Evolutionary conservation across 2,113 vertebrate species (phyloP).

Genomic region (Ophthalmotilapia sp.): DNA sequence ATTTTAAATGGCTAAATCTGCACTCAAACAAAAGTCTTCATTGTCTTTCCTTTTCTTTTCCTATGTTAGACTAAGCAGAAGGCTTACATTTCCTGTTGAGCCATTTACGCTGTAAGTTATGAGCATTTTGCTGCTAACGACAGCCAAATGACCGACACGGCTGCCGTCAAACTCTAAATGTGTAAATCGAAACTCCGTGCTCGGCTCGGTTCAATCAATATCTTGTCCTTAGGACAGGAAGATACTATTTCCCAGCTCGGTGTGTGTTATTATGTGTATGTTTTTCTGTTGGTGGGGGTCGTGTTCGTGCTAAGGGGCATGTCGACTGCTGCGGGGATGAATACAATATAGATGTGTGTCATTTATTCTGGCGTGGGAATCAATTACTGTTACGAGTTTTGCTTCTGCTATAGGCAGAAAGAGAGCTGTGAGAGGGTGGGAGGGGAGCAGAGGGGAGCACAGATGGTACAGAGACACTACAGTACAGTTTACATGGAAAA

Average conservation of each 20-base stretch:
- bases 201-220: constrained; percentile 44
- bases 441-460: not conserved
- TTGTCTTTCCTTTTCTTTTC: not conserved
- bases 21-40: not conserved
- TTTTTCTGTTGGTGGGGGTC: not conserved
- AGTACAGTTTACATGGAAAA: not conserved
- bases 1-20: not conserved
- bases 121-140: constrained; percentile 33
- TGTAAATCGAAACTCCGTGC: constrained; percentile 60
- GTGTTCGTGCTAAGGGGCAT: not conserved
- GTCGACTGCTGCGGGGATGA: constrained; percentile 16
- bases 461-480: not conserved
- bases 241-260: constrained; percentile 38
- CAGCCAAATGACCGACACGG: constrained; percentile 51
- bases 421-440: not conserved
- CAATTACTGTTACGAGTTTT: constrained; percentile 8
- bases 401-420: not conserved
- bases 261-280: not conserved
- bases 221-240: constrained; percentile 57
- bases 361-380: constrained; percentile 40
- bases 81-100: constrained; percentile 15
- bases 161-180: constrained; percentile 50
- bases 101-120: constrained; percentile 50
- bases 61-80: not conserved
- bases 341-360: constrained; percentile 14